A percentile compares a stretch with the other conserved stretches of the same genome.
phyloP scores from a whole-genome alignment of 2,888 invertebrate genomes.

The Pterobdella sp. region DNA sequence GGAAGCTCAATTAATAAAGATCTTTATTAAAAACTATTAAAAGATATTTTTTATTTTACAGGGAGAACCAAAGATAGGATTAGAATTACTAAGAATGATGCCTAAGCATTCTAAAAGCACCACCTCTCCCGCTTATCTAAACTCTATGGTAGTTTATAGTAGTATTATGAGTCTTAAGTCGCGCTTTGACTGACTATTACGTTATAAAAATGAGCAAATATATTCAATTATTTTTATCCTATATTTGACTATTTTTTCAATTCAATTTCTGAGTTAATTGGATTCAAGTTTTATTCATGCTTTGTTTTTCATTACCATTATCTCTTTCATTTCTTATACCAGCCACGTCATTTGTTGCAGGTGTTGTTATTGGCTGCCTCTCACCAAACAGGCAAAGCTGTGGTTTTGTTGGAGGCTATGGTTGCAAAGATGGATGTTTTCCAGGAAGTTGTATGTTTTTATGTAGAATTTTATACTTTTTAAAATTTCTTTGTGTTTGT shows the following conservation, averaged over 20 bases:
- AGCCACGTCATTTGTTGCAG: background rate
- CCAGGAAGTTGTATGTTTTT: background rate
- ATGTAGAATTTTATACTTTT: no score
- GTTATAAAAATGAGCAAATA: no score
- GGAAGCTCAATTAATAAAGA: background rate
- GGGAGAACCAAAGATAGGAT: constrained; percentile 3
- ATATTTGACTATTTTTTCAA: no score
- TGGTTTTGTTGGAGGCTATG: background rate
- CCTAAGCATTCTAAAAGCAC: background rate
- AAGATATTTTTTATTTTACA: background rate
- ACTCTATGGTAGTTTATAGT: background rate
- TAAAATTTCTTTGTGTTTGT: background rate
- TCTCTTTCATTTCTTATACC: background rate
- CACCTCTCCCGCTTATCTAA: background rate
- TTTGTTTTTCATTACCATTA: background rate
- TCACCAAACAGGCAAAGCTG: background rate
- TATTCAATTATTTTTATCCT: no score
- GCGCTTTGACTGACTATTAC: no score
- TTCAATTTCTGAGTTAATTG: background rate
- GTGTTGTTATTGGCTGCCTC: background rate
- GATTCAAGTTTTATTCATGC: background rate
- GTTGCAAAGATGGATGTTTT: background rate
- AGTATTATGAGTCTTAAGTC: no score
- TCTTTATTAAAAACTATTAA: background rate
- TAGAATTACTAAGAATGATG: background rate